A percentile compares a stretch with the other conserved stretches of the same genome.
Evolutionary conservation across 2,888 invertebrate species (phyloP).

Genomic region (Apodemia mormo): DNA sequence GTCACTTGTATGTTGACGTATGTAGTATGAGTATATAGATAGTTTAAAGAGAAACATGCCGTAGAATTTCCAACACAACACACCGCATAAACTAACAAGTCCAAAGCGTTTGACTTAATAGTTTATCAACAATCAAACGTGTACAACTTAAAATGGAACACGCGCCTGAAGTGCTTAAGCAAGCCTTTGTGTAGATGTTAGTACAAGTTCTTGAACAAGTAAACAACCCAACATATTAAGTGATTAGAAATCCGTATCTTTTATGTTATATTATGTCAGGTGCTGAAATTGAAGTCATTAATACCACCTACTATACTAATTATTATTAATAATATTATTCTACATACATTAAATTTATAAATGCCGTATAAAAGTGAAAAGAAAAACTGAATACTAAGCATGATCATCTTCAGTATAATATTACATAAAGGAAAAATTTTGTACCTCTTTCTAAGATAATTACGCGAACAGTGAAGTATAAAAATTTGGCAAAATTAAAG

Average conservation of each 20-base stretch:
- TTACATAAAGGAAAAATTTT: no score
- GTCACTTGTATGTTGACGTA: no score
- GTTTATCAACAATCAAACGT: conserved; percentile 24
- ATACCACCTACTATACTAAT: no score
- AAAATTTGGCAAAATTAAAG: no score
- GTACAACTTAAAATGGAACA: conserved; percentile 13
- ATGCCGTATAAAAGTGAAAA: no score
- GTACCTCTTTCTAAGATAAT: no score
- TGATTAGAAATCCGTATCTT: background rate
- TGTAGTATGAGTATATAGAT: no score
- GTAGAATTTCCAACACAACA: background rate
- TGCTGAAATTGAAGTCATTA: background rate
- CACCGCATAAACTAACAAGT: conserved; percentile 12
- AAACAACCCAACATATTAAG: conserved; percentile 11
- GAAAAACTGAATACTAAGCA: no score
- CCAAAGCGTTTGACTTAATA: conserved; percentile 23
- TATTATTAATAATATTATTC: no score
- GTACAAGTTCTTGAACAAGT: background rate
- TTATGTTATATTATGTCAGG: background rate
- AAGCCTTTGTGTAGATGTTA: background rate
- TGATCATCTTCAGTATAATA: no score
- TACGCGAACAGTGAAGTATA: no score
- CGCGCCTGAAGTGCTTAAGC: conserved; percentile 13
- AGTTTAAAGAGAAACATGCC: background rate
- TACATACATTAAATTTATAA: no score